Base-by-base conservation (phyloP, 1,140 invertebrate genomes). In the Melanaphis sacchari region DNA sequence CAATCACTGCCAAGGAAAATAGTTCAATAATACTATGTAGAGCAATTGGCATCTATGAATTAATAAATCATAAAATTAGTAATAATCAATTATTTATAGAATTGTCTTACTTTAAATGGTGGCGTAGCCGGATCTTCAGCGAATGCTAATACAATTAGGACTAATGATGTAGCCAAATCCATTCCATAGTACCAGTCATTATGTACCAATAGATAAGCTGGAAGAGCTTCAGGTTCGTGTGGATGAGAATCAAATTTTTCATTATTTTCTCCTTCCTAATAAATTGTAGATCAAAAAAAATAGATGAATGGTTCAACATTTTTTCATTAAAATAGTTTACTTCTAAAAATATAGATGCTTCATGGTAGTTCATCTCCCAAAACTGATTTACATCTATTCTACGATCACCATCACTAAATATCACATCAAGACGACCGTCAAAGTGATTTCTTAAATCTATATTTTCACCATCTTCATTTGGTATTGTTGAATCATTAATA, bases 201-300 rank as follows among this genome's bases (percentile, higher is more conserved):
- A 95, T 99, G 98, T 1, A 98, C 98, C 81, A 98, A 95, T 38
- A 98, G 96, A 95, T 99, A 99, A 0, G 98, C 97, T 22, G 98
- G 98, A 90, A 99, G 95, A 94, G 98, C 97, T 94, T 97, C 97
- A 41, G 97, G 97, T 95, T 97, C 97, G 81, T 96, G 96, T 0
- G 98, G 98, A 95, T 99, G 98, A 11, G 97, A 98, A 94, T 98
- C 97, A 95, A 98, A 99, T 95, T 98, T 98, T 95, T 98, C 98
- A 96, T 99, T 99, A 94, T 99, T 98, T 95, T 97, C 96, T 24
- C 98, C 98, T 97, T 99, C 98, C 97, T 98, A 94, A 95, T 90
- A 84, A 76, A 90, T 89, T 6, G 1, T 31, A 38, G 40, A 5
- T 81, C 8, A 82, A 41, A 22, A 41, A 22, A 76, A n/a, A 89